A percentile compares a stretch with the other conserved stretches of the same genome.
phyloP scores from a whole-genome alignment of 2,797 vertebrate genomes.

The Peromyscus aztecus region DNA sequence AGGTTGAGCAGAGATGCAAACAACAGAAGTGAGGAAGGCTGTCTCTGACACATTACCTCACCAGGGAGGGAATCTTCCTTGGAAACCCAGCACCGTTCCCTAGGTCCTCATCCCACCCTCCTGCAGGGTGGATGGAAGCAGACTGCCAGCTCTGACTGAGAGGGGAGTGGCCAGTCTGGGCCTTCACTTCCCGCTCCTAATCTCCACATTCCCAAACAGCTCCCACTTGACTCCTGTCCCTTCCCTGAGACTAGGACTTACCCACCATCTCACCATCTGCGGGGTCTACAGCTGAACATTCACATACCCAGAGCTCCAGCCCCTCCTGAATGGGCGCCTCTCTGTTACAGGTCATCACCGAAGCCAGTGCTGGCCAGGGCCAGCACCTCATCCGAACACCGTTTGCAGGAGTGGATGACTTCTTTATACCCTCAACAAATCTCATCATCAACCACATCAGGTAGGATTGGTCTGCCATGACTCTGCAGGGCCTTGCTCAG shows the following conservation, averaged over 20 bases:
- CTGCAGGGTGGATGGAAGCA: accelerated
- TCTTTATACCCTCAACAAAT: slow-evolving; percentile 97
- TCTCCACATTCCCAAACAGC: background rate
- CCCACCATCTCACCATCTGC: background rate
- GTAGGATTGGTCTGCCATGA: slow-evolving; percentile 83
- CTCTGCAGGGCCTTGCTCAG: accelerated
- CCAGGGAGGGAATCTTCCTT: background rate
- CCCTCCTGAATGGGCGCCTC: background rate
- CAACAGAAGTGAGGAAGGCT: background rate
- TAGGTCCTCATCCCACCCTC: background rate
- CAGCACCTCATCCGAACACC: slow-evolving; percentile 91
- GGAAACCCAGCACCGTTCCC: background rate
- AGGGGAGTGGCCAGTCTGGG: slow-evolving; percentile 24
- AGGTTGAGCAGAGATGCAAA: background rate
- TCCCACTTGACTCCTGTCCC: background rate
- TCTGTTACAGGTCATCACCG: slow-evolving; percentile 93
- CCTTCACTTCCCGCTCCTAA: background rate
- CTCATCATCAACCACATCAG: slow-evolving; percentile 98
- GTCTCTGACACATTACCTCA: background rate
- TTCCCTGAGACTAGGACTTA: background rate
- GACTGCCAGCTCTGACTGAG: background rate
- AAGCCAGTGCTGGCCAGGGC: slow-evolving; percentile 93
- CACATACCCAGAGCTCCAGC: background rate
- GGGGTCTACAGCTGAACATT: background rate
- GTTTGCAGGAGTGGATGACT: slow-evolving; percentile 93